phyloP scores from a whole-genome alignment of 2,113 vertebrate species.

The Ailuropoda melanoleuca region DNA sequence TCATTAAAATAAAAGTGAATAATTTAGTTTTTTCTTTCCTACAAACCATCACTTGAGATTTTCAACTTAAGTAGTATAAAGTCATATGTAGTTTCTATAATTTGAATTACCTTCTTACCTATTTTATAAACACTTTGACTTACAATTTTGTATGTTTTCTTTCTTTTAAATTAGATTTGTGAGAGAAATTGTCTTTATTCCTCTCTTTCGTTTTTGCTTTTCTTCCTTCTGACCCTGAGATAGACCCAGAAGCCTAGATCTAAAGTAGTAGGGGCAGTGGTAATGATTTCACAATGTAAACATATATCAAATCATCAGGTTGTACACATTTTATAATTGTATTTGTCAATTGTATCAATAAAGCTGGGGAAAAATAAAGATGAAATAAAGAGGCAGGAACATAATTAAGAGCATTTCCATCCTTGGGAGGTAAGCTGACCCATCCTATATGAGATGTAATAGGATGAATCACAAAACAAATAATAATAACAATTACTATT shows the following conservation, averaged over 20 bases:
- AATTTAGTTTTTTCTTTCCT: background rate
- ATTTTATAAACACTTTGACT: background rate
- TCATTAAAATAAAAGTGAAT: background rate
- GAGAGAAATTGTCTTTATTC: background rate
- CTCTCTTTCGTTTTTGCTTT: constrained; percentile 12
- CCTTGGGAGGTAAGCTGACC: background rate
- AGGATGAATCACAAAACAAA: background rate
- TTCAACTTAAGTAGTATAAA: background rate
- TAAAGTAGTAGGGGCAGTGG: background rate
- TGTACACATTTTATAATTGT: background rate
- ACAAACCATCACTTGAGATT: background rate
- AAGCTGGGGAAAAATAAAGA: background rate
- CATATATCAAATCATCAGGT: background rate
- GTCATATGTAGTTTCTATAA: background rate
- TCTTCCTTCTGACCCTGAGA: background rate
- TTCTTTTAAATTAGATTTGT: background rate
- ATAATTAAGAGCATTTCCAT: background rate
- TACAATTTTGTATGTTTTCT: background rate
- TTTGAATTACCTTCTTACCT: background rate
- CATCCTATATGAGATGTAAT: background rate
- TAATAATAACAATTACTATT: background rate
- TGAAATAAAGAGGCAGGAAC: background rate
- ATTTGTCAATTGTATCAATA: background rate
- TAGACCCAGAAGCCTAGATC: background rate
- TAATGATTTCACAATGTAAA: background rate